phyloP scores from a whole-genome alignment of 2,888 invertebrate genomes.

The Polyommatus icarus region DNA sequence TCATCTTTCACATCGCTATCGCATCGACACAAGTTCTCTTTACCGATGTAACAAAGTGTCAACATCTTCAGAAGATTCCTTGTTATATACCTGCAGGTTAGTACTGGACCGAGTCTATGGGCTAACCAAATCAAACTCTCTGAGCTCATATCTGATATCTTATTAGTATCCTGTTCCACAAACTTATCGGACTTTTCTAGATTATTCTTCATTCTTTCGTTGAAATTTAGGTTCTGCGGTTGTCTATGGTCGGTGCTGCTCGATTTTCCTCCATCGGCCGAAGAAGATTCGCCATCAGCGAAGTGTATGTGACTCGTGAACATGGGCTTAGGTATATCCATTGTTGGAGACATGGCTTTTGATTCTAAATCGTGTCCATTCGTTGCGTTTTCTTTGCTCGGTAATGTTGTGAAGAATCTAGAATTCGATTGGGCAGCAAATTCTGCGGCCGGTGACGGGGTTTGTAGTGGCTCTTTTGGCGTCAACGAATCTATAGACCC shows the following conservation, averaged over 20 bases:
- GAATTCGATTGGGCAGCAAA: constrained; percentile 59
- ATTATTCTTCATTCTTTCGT: constrained; percentile 43
- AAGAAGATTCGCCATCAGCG: constrained; percentile 57
- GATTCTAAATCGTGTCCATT: constrained; percentile 45
- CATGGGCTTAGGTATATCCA: constrained; percentile 83
- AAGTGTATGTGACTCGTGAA: constrained; percentile 76
- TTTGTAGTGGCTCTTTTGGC: constrained; percentile 55
- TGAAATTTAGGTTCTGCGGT: constrained; percentile 55
- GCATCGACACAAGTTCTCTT: constrained; percentile 84
- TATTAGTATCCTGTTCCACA: constrained; percentile 61
- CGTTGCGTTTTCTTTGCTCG: constrained; percentile 24
- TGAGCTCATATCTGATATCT: constrained; percentile 91
- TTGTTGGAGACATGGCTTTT: constrained; percentile 82
- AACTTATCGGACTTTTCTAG: constrained; percentile 4
- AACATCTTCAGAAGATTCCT: constrained; percentile 96
- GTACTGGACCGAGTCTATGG: constrained; percentile 95
- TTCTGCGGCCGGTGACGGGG: constrained; percentile 68
- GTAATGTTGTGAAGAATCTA: constrained; percentile 41
- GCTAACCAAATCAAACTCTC: constrained; percentile 95
- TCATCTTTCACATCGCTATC: constrained; percentile 67
- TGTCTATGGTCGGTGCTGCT: constrained; percentile 43
- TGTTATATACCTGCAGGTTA: constrained; percentile 94
- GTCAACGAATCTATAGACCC: constrained; percentile 67
- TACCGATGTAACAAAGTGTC: constrained; percentile 94
- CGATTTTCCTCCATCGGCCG: constrained; percentile 45